phyloP scores from a whole-genome alignment of 2,797 vertebrate genomes.

The Ispidina picta region DNA sequence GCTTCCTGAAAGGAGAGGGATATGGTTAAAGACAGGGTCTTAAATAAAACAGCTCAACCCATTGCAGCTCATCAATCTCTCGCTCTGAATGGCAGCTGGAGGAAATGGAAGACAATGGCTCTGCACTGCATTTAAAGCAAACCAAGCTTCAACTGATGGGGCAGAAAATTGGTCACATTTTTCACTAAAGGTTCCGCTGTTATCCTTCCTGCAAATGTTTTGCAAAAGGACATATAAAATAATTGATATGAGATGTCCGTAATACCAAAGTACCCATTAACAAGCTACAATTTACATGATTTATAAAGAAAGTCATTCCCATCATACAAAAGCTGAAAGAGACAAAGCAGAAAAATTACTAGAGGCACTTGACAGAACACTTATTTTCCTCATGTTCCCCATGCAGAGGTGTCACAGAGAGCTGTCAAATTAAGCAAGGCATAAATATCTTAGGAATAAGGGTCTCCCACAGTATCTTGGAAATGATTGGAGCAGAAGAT shows the following conservation, averaged over 20 bases:
- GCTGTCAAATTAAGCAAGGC: conserved; percentile 32
- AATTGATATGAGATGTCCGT: neutral
- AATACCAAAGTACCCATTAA: neutral
- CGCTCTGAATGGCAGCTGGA: neutral
- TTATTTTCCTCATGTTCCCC: conserved; percentile 28
- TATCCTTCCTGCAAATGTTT: neutral
- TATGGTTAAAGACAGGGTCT: neutral
- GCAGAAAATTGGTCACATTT: neutral
- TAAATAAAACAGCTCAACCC: neutral
- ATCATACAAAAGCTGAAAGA: neutral
- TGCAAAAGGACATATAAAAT: neutral
- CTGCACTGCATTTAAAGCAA: neutral
- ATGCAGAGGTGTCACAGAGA: neutral
- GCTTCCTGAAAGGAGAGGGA: conserved; percentile 85
- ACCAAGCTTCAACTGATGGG: neutral
- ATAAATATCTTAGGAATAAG: neutral
- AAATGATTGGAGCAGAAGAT: conserved; percentile 8
- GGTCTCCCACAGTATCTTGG: neutral
- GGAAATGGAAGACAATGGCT: neutral
- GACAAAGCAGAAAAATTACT: conserved; percentile 32
- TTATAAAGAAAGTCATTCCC: neutral
- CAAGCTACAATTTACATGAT: neutral
- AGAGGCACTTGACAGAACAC: conserved; percentile 31
- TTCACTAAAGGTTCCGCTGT: neutral
- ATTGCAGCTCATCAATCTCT: neutral